Base-by-base conservation (phyloP, 1,140 invertebrate genomes). In the Macrostomum lignano region DNA sequence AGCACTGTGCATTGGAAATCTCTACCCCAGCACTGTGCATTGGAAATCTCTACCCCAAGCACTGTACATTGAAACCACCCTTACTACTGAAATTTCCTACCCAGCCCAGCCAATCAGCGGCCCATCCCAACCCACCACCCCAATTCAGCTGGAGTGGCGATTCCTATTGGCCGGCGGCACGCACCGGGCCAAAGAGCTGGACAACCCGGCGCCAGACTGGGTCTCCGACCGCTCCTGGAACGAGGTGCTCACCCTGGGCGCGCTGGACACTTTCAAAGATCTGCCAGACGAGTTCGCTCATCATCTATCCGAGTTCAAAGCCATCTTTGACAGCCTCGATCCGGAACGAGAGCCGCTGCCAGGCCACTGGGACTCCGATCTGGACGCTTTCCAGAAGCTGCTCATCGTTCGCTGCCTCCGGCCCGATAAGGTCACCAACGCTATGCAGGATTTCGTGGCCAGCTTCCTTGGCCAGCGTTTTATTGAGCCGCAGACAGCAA, bases 121-220 rank as follows among this genome's bases (percentile, higher is more conserved):
- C n/a, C n/a, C n/a, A n/a, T n/a, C n/a, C n/a, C n/a, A n/a, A n/a
- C n/a, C n/a, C n/a, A n/a, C n/a, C n/a, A n/a, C n/a, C n/a, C n/a
- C n/a, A n/a, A 28, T 31, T 6, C 32, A 59, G 56, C 45, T 48
- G 39, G 54, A 60, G 33, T 60, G 55, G 49, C 42, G 53, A 14
- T 55, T 49, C 34, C 37, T 60, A 36, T 39, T 60, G 17, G 51
- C 54, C 33, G 57, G 57, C 21, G 52, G 53, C 3, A 51, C 50
- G 15, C 20, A 29, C 19, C 51, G 45, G 37, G 43, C 42, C 5
- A 45, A 49, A 38, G 40, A 40, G 3, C 33, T 38, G 3, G 17
- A 43, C 17, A 70, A 70, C 47, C 67, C 68, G 4, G 61, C 61
- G 2, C 45, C 59, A 1, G 47, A 57, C 17, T 60, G 57, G 57